phyloP scores from a whole-genome alignment of 2,797 vertebrate species.

The Xenops minutus region DNA sequence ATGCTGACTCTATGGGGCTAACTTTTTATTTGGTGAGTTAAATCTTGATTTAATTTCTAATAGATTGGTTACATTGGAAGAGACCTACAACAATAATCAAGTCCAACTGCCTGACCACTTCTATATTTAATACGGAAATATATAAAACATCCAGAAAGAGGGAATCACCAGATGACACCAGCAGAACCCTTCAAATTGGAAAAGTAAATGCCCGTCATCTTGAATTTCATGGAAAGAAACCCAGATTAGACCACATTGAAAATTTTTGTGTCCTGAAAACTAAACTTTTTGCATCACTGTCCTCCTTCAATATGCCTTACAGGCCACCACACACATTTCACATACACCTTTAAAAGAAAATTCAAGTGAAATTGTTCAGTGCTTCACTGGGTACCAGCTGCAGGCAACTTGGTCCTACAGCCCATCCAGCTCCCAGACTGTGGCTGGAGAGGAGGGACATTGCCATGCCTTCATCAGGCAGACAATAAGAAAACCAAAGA shows the following conservation, averaged over 20 bases:
- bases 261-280: not conserved
- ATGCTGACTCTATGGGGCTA: not conserved
- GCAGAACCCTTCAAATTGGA: not conserved
- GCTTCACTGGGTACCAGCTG: not conserved
- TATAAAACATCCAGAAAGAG: accelerated
- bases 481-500: not conserved
- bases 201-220: not conserved
- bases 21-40: not conserved
- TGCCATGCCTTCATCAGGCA: not conserved
- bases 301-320: not conserved
- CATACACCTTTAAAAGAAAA: not conserved
- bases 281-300: not conserved
- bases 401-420: not conserved
- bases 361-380: not conserved
- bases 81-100: not conserved
- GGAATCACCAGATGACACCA: not conserved
- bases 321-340: not conserved
- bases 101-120: not conserved
- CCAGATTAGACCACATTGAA: not conserved
- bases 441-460: not conserved
- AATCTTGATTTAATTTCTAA: not conserved
- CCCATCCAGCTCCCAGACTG: not conserved
- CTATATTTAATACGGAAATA: not conserved
- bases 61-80: not conserved
- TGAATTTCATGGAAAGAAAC: not conserved